Conservation (phyloP, 1,140 invertebrate species). For the Psix sp. region DNA sequence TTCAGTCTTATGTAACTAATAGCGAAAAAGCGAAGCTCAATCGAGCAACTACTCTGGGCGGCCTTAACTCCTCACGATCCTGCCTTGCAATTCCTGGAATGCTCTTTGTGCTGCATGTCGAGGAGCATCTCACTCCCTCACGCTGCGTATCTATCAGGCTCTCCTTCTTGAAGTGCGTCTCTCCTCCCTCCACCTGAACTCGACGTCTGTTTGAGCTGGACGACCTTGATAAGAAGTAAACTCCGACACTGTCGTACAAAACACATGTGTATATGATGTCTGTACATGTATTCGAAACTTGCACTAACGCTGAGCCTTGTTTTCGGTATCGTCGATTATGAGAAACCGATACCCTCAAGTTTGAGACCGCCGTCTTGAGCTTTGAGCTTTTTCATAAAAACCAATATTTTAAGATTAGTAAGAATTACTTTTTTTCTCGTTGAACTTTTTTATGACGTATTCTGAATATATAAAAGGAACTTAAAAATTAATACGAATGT, state of each 20-base stretch:
- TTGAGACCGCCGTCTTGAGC: too few species aligned
- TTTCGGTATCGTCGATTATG: too few species aligned
- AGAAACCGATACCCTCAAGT: too few species aligned
- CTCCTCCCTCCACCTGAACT: constrained; percentile 5
- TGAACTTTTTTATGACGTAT: too few species aligned
- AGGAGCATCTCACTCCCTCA: constrained; percentile 11
- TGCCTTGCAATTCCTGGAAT: constrained; percentile 69
- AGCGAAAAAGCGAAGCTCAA: constrained; percentile 49
- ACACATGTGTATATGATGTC: constrained; percentile 35
- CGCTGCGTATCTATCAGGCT: background rate
- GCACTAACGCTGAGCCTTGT: background rate
- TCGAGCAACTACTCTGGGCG: constrained; percentile 40
- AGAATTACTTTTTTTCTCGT: too few species aligned
- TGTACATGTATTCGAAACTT: constrained; percentile 4
- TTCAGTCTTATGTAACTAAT: constrained; percentile 69
- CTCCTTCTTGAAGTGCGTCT: constrained; percentile 13
- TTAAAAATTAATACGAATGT: too few species aligned
- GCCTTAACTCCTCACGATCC: constrained; percentile 40
- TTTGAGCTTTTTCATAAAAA: too few species aligned
- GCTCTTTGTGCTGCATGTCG: constrained; percentile 70
- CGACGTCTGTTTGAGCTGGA: constrained; percentile 50
- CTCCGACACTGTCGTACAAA: constrained; percentile 48
- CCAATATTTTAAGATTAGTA: too few species aligned
- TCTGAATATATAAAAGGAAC: too few species aligned
- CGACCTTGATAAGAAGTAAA: constrained; percentile 66